phyloP scores from a whole-genome alignment of 2,113 vertebrate species.

The Climacteris rufus region DNA sequence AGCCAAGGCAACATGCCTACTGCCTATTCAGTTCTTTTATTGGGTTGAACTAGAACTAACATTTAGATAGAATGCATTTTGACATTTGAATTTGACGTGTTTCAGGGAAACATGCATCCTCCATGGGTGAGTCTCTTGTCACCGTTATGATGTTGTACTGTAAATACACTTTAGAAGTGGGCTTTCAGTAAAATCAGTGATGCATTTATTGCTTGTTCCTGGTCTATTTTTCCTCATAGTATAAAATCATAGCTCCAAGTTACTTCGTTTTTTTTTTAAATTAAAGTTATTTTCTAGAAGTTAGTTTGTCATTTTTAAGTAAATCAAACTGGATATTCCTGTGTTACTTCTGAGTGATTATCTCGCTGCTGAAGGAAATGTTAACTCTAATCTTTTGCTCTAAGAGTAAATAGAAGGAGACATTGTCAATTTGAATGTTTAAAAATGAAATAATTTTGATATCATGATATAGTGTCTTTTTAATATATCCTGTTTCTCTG shows the following conservation, averaged over 20 bases:
- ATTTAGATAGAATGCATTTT: slow-evolving; percentile 58
- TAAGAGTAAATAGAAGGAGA: neutral
- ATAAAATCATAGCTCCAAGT: neutral
- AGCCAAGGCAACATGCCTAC: slow-evolving; percentile 31
- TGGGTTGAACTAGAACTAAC: slow-evolving; percentile 32
- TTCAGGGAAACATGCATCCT: slow-evolving; percentile 43
- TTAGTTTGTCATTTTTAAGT: slow-evolving; percentile 23
- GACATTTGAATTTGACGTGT: slow-evolving; percentile 66
- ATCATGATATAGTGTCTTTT: neutral
- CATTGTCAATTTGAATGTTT: slow-evolving; percentile 27
- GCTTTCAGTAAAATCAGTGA: neutral
- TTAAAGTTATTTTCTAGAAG: neutral
- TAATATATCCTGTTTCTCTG: neutral
- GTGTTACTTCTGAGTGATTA: neutral
- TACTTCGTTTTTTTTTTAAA: neutral
- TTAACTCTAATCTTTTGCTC: neutral
- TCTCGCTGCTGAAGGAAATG: neutral
- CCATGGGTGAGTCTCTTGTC: slow-evolving; percentile 10
- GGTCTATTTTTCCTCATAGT: neutral
- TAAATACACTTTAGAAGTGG: slow-evolving; percentile 40
- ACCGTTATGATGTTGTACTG: neutral
- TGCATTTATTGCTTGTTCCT: slow-evolving; percentile 7
- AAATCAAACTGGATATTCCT: slow-evolving; percentile 7
- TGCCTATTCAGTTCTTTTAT: slow-evolving; percentile 53
- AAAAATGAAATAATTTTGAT: neutral